Evolutionary conservation across 2,888 invertebrate genomes (phyloP).

Genomic region (Sturmia bella): DNA sequence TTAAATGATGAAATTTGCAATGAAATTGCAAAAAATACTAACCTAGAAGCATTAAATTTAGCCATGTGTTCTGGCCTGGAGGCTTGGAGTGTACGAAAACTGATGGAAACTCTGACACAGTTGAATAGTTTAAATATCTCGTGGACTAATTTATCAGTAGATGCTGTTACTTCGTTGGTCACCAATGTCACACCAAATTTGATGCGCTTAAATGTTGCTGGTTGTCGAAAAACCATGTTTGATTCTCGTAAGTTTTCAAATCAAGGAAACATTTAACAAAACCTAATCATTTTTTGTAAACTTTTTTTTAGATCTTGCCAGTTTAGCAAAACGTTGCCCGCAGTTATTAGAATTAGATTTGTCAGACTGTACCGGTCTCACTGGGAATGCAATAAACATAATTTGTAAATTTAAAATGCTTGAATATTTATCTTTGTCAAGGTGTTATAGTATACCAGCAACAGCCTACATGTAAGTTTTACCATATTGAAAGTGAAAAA

Average conservation of each 20-base stretch:
- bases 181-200: slow-evolving; percentile 85
- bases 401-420: slow-evolving; percentile 85
- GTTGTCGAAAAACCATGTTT: slow-evolving; percentile 88
- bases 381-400: slow-evolving; percentile 84
- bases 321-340: slow-evolving; percentile 86
- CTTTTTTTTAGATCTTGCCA: slow-evolving; percentile 85
- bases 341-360: slow-evolving; percentile 91
- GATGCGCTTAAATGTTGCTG: slow-evolving; percentile 90
- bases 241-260: slow-evolving; percentile 86
- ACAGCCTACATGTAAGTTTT: slow-evolving; percentile 86
- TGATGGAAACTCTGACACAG: slow-evolving; percentile 83
- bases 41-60: slow-evolving; percentile 91
- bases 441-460: slow-evolving; percentile 90
- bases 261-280: slow-evolving; percentile 11
- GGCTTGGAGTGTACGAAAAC: slow-evolving; percentile 84
- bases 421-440: slow-evolving; percentile 89
- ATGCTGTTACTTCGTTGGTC: slow-evolving; percentile 85
- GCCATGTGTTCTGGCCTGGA: slow-evolving; percentile 90
- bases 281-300: background rate
- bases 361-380: slow-evolving; percentile 91
- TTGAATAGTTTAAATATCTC: slow-evolving; percentile 88
- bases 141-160: slow-evolving; percentile 88
- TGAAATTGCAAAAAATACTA: slow-evolving; percentile 86
- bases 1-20: slow-evolving; percentile 86
- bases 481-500: background rate